These are phyloP conservation scores for Xanthorhoe designata DNA, from an alignment of 2,888 invertebrate species.

Conservation along the genomic window DNA sequence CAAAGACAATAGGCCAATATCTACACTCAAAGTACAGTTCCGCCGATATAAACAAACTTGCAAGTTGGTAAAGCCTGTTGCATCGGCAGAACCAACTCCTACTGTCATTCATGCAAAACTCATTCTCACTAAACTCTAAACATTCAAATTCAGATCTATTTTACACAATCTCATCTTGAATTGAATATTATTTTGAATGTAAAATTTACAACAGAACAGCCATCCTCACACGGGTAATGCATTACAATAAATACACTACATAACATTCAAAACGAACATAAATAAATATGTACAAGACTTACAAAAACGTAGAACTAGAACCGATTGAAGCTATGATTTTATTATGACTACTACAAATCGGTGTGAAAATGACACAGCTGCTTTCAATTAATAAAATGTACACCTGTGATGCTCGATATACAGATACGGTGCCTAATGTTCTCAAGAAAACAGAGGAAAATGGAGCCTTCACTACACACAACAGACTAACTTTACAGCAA, in stretches of 20 bases:
- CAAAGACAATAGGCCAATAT: conserved; percentile 58
- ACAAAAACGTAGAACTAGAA: conserved; percentile 42
- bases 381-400: conserved; percentile 36
- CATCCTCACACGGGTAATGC: conserved; percentile 41
- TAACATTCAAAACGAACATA: conserved; percentile 54
- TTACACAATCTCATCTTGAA: conserved; percentile 50
- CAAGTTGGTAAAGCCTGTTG: neutral
- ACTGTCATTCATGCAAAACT: conserved; percentile 49
- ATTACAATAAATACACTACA: conserved; percentile 52
- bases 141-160: conserved; percentile 58
- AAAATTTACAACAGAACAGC: conserved; percentile 41
- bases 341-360: conserved; percentile 32
- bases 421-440: conserved; percentile 21
- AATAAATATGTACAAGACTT: conserved; percentile 64
- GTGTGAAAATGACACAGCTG: conserved; percentile 16
- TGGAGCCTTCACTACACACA: neutral
- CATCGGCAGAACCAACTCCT: conserved; percentile 21
- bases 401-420: conserved; percentile 34
- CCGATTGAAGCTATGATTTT: conserved; percentile 34
- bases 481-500: neutral
- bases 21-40: conserved; percentile 46
- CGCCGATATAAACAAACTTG: neutral
- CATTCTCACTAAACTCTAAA: conserved; percentile 50
- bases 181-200: conserved; percentile 47
- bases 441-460: neutral